Base-by-base conservation (phyloP, 2,888 invertebrate species). In the Acanthosepion esculentum region DNA sequence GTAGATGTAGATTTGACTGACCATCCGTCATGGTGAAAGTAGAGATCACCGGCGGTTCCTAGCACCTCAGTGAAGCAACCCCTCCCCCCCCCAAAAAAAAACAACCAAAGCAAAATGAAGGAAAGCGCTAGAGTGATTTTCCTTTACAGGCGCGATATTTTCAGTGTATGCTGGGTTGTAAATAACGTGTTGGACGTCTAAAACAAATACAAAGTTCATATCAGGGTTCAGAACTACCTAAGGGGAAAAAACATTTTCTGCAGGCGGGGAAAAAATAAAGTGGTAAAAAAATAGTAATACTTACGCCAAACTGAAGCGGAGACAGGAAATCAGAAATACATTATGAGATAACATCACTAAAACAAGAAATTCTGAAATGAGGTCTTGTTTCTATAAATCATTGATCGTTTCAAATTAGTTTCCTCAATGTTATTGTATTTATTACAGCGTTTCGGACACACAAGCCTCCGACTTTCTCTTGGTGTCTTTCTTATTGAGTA, bases 251-350 rank as follows among this genome's bases (percentile, higher is more conserved):
- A 78, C 18, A 15, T 15, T 8, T 78, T 33, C n/a, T 78, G 78
- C 78, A 78, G 78, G 78, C 78, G 41, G 41, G 41, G 3, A 10
- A n/a, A 78, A 78, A 12, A 78, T 6, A 33, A 12, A 29, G 15
- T 29, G 78, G 78, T n/a, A 78, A 78, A 78, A n/a, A 29, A 48
- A 48, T 20, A 29, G 53, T 29, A 50, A 93, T 93, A 93, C 93
- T 93, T 93, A 93, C 93, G 53, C 93, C 93, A 93, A 93, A 93
- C 93, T 93, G 93, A 50, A 93, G 93, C 93, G 53, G 48, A 50
- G 92, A 92, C 15, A 26, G 93, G 33, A 93, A 48, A n/a, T 48
- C 29, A 93, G 33, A 93, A 53, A 93, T 50, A 50, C 50, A 93
- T 29, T 53, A 53, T 53, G 53, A 93, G 48, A 93, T 20, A 50